Conservation (phyloP, 37 sponge, comb jelly and placozoan genomes). For the Spongilla lacustris region DNA sequence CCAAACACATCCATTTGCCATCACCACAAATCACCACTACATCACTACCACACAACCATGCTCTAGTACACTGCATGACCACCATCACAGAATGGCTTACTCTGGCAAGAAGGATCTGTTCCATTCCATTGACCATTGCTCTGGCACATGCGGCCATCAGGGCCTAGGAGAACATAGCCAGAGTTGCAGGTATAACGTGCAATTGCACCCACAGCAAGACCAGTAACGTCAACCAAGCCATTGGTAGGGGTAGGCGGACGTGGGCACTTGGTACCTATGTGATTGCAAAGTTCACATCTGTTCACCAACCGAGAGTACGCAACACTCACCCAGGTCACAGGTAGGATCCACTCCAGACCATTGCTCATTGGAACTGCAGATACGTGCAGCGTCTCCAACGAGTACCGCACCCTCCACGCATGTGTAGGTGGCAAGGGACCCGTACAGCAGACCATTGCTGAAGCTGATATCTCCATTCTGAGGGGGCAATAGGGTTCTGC, state of each 20-base stretch:
- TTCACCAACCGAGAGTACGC: too few relatives aligned
- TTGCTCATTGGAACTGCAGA: conserved; percentile 6
- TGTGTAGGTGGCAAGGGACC: conserved; percentile 21
- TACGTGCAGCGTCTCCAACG: background rate
- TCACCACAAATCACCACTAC: background rate
- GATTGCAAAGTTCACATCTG: too few relatives aligned
- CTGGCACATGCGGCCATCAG: conserved; percentile 38
- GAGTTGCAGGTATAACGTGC: conserved; percentile 36
- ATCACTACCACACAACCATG: background rate
- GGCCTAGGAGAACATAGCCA: conserved; percentile 38
- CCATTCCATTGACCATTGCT: conserved; percentile 50
- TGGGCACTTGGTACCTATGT: background rate
- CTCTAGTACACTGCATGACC: background rate
- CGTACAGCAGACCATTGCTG: background rate
- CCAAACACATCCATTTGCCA: too few relatives aligned
- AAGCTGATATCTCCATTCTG: conserved; percentile 19
- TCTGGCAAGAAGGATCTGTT: conserved; percentile 41
- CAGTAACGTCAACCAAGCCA: conserved; percentile 30
- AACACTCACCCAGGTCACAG: conserved; percentile 10
- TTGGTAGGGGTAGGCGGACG: conserved; percentile 8
- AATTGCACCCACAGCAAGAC: conserved; percentile 31
- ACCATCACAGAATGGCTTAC: conserved; percentile 9
- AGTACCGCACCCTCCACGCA: background rate
- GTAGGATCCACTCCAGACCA: conserved; percentile 25
- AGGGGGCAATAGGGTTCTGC: conserved; percentile 6